These are phyloP conservation scores for Coelogynopora nodosa DNA, from an alignment of 2,888 invertebrate genomes.

Conservation along the genomic window DNA sequence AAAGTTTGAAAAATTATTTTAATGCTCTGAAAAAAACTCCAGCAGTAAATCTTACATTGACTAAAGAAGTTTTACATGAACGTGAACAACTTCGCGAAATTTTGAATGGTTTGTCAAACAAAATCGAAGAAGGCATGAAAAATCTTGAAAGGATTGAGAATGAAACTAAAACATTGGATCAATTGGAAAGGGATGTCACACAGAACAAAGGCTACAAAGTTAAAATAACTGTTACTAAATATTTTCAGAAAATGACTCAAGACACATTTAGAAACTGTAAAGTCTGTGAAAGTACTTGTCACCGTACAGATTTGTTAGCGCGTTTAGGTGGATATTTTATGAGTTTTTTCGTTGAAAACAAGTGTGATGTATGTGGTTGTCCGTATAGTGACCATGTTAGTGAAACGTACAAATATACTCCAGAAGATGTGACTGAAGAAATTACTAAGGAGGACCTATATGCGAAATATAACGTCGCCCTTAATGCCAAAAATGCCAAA, in stretches of 20 bases:
- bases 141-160: conserved; percentile 42
- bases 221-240: conserved; percentile 49
- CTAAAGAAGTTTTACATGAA: conserved; percentile 49
- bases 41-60: conserved; percentile 47
- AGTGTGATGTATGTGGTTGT: neutral
- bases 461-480: conserved; percentile 49
- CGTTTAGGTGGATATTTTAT: neutral
- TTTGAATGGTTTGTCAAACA: conserved; percentile 46
- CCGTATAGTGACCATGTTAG: neutral
- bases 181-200: conserved; percentile 44
- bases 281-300: neutral
- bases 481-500: conserved; percentile 42
- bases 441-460: conserved; percentile 46
- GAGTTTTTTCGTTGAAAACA: neutral
- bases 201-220: conserved; percentile 50
- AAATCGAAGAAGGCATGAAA: conserved; percentile 47
- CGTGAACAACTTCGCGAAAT: conserved; percentile 46
- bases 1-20: conserved; percentile 48
- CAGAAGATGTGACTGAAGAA: neutral
- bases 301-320: neutral
- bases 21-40: conserved; percentile 40
- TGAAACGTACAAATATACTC: neutral
- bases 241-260: conserved; percentile 39
- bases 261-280: conserved; percentile 42
- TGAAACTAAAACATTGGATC: conserved; percentile 47